Percentiles rank a stretch among this genome's conserved stretches.
These are phyloP conservation scores for Cyanocitta stelleri DNA, from an alignment of 2,113 vertebrate species.

Conservation along the genomic window DNA sequence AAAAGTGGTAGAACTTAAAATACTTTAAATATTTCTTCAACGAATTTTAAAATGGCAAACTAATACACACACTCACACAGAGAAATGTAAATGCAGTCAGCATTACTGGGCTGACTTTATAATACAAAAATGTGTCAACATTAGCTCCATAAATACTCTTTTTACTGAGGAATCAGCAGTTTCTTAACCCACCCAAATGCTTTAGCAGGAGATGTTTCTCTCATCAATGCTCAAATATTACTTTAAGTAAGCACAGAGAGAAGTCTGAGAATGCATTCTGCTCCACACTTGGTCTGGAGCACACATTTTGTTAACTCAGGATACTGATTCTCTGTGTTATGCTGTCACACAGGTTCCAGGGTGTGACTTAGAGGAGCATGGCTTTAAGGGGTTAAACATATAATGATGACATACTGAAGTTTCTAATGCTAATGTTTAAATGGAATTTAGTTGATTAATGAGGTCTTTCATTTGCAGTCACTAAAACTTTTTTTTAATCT, in stretches of 20 bases:
- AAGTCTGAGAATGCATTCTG: not conserved
- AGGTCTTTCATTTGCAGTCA: constrained; percentile 65
- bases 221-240: not conserved
- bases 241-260: accelerated
- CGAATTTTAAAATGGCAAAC: not conserved
- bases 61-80: not conserved
- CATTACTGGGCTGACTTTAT: not conserved
- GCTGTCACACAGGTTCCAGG: not conserved
- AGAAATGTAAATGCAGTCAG: not conserved
- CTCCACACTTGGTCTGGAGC: not conserved
- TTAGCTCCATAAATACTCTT: not conserved
- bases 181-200: not conserved
- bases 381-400: not conserved
- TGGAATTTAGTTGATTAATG: constrained; percentile 68
- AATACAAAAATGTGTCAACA: not conserved
- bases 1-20: not conserved
- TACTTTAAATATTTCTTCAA: not conserved
- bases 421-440: constrained; percentile 56
- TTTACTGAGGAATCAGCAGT: not conserved
- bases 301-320: not conserved
- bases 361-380: not conserved
- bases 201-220: not conserved
- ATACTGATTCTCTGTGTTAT: too few species aligned
- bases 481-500: constrained; percentile 55
- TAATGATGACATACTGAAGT: constrained; percentile 13